Conservation (phyloP, 2,888 invertebrate genomes). For the Coenonympha glycerion region DNA sequence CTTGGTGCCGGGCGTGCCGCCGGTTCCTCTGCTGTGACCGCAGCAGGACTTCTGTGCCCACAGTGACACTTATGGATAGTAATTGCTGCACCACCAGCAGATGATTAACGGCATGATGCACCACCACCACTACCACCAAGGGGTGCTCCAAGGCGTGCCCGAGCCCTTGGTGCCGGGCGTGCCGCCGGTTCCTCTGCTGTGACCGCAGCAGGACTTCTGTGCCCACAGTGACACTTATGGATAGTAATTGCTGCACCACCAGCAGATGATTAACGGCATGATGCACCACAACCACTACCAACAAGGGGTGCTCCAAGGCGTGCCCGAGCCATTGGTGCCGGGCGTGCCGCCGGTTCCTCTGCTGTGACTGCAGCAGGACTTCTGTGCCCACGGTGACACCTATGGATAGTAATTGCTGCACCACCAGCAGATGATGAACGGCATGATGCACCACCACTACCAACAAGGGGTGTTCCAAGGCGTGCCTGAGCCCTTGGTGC, state of each 20-base stretch:
- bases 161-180: slow-evolving; percentile 67
- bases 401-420: slow-evolving; percentile 55
- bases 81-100: slow-evolving; percentile 73
- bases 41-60: slow-evolving; percentile 51
- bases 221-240: slow-evolving; percentile 42
- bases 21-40: slow-evolving; percentile 73
- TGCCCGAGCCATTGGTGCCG: slow-evolving; percentile 68
- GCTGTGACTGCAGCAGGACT: slow-evolving; percentile 68
- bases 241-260: slow-evolving; percentile 65
- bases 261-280: slow-evolving; percentile 74
- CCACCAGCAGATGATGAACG: slow-evolving; percentile 74
- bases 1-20: slow-evolving; percentile 60
- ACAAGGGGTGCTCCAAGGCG: slow-evolving; percentile 69
- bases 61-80: slow-evolving; percentile 38
- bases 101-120: slow-evolving; percentile 75
- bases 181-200: slow-evolving; percentile 69
- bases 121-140: slow-evolving; percentile 71
- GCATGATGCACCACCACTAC: slow-evolving; percentile 71
- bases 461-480: slow-evolving; percentile 72
- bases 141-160: slow-evolving; percentile 69
- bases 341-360: slow-evolving; percentile 67
- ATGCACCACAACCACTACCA: slow-evolving; percentile 72
- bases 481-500: slow-evolving; percentile 67
- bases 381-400: slow-evolving; percentile 45
- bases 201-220: slow-evolving; percentile 60